Conservation (phyloP, 2,797 vertebrate species). For the Synanceia verrucosa region DNA sequence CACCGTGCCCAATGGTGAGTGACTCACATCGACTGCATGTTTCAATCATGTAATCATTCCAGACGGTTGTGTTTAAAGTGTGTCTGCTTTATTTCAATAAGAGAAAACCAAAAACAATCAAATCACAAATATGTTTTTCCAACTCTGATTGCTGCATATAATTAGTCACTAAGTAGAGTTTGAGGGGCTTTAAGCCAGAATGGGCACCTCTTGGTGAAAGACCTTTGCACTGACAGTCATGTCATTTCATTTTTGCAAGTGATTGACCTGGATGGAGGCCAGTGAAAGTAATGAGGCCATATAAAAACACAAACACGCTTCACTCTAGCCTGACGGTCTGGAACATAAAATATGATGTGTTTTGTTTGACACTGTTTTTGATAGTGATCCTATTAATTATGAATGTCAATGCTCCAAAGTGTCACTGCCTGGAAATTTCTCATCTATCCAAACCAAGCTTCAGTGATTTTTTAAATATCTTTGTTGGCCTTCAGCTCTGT, state of each 20-base stretch:
- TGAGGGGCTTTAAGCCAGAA: accelerated
- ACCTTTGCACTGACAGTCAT: slow-evolving; percentile 31
- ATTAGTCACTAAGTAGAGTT: not conserved
- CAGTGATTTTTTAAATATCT: not conserved
- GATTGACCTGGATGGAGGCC: not conserved
- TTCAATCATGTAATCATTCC: not conserved
- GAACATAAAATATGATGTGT: not conserved
- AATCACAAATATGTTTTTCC: not conserved
- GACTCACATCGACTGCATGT: not conserved
- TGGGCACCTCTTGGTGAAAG: not conserved
- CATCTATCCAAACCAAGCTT: not conserved
- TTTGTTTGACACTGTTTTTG: not conserved
- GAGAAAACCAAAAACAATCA: too few species aligned
- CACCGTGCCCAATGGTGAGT: slow-evolving; percentile 62
- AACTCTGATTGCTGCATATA: not conserved
- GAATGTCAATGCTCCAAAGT: too few species aligned
- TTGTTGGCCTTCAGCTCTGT: slow-evolving; percentile 47
- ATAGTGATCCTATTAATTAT: not conserved
- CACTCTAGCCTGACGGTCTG: not conserved
- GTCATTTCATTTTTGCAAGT: not conserved
- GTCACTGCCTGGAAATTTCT: not conserved
- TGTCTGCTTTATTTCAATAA: too few species aligned
- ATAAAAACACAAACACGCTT: not conserved
- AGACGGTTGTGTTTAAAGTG: not conserved
- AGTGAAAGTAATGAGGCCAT: not conserved